phyloP scores from a whole-genome alignment of 2,797 vertebrate species.

The Pseudochaenichthys georgianus region DNA sequence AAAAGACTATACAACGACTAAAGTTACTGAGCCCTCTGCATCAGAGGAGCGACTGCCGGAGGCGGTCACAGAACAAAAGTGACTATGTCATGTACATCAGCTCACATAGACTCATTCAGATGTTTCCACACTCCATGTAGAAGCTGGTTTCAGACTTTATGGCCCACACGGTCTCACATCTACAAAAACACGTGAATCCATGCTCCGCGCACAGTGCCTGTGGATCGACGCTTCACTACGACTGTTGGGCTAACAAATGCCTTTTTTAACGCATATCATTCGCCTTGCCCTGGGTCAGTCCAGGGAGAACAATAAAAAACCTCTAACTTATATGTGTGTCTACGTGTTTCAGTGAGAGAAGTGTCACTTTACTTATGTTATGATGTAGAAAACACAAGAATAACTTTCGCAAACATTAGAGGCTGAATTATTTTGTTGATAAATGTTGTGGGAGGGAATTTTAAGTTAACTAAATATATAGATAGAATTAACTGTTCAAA shows the following conservation, averaged over 20 bases:
- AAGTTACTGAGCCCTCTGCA: conserved; percentile 89
- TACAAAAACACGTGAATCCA: conserved; percentile 58
- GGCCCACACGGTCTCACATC: conserved; percentile 39
- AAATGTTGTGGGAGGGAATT: not conserved
- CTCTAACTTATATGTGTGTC: conserved; percentile 69
- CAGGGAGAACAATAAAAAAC: conserved; percentile 83
- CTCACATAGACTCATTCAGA: conserved; percentile 44
- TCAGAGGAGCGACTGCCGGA: conserved; percentile 93
- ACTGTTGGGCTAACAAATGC: conserved; percentile 78
- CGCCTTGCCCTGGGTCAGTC: conserved; percentile 77
- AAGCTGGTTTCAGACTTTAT: conserved; percentile 45
- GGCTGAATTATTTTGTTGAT: not conserved
- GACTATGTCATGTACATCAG: conserved; percentile 53
- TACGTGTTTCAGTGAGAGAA: conserved; percentile 19
- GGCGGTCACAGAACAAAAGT: conserved; percentile 86
- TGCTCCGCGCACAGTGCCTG: conserved; percentile 75
- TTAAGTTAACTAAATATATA: not conserved
- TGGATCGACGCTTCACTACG: conserved; percentile 75
- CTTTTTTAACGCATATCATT: conserved; percentile 83
- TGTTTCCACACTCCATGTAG: conserved; percentile 41
- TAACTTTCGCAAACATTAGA: no score
- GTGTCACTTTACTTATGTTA: not conserved
- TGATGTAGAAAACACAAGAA: not conserved
- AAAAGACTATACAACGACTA: conserved; percentile 48
- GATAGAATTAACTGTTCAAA: not conserved